Evolutionary conservation across 2,797 vertebrate genomes (phyloP).

Genomic region (Otolemur crassicaudatus): DNA sequence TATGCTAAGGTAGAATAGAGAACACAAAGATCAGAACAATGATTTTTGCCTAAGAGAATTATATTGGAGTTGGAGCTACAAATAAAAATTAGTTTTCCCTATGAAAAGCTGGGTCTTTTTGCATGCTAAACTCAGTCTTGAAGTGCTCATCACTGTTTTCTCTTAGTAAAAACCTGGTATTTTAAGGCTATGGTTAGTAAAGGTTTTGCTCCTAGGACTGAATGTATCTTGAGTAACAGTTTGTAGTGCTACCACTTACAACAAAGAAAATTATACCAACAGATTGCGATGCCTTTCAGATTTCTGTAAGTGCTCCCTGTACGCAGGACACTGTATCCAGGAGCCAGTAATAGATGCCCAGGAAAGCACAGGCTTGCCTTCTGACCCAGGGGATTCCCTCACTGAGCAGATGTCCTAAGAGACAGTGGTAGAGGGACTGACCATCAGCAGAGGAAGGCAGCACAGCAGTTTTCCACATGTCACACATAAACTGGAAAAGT

Average conservation of each 20-base stretch:
- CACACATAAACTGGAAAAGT: background rate
- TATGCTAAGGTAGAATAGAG: background rate
- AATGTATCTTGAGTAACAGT: background rate
- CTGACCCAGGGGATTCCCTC: background rate
- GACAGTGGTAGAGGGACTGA: background rate
- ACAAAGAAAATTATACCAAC: background rate
- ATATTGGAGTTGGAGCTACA: background rate
- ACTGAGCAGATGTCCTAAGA: background rate
- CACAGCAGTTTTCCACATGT: background rate
- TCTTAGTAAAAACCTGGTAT: background rate
- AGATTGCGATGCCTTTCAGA: background rate
- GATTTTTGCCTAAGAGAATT: background rate
- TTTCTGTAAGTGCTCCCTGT: background rate
- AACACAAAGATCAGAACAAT: background rate
- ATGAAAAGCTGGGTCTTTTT: background rate
- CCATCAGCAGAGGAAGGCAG: too few species aligned
- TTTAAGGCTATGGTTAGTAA: background rate
- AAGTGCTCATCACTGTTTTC: background rate
- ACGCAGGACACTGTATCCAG: background rate
- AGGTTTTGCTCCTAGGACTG: background rate
- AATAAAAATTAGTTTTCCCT: slow-evolving; percentile 25
- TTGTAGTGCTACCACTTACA: background rate
- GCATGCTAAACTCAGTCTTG: background rate
- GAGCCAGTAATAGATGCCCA: background rate
- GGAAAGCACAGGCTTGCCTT: background rate